Evolutionary conservation across 2,113 vertebrate genomes (phyloP).

Genomic region (Microcebus ravelobensis): DNA sequence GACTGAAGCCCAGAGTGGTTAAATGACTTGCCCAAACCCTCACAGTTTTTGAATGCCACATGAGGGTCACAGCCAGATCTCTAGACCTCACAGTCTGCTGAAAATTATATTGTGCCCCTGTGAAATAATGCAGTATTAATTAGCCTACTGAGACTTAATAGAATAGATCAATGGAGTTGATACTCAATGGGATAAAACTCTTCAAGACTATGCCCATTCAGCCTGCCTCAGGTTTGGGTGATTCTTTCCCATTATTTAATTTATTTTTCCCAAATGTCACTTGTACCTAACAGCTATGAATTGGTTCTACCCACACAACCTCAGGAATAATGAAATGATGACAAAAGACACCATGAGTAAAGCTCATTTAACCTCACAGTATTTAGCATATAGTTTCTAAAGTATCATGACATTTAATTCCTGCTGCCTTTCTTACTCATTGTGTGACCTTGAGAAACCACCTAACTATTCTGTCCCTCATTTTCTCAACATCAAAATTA

Average conservation of each 20-base stretch:
- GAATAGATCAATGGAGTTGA: background rate
- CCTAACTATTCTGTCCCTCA: background rate
- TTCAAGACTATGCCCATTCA: background rate
- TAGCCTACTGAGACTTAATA: background rate
- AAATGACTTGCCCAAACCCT: background rate
- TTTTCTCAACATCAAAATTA: background rate
- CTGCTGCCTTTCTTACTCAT: background rate
- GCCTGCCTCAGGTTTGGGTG: background rate
- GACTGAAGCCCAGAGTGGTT: background rate
- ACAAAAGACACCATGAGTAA: background rate
- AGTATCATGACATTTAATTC: background rate
- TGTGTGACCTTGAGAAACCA: background rate
- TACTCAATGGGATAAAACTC: background rate
- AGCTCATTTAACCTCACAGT: background rate
- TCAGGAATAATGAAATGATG: background rate
- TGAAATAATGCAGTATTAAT: background rate
- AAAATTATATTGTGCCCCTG: background rate
- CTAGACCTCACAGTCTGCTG: background rate
- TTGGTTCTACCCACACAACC: background rate
- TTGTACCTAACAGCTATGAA: background rate
- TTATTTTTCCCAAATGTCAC: background rate
- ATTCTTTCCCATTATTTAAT: background rate
- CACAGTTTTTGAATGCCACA: background rate
- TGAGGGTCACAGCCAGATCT: background rate
- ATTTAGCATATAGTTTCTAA: background rate